Percentiles rank a stretch among this genome's conserved stretches.
These are phyloP conservation scores for Rosalia funebris DNA, from an alignment of 2,888 invertebrate genomes.

Conservation along the genomic window DNA sequence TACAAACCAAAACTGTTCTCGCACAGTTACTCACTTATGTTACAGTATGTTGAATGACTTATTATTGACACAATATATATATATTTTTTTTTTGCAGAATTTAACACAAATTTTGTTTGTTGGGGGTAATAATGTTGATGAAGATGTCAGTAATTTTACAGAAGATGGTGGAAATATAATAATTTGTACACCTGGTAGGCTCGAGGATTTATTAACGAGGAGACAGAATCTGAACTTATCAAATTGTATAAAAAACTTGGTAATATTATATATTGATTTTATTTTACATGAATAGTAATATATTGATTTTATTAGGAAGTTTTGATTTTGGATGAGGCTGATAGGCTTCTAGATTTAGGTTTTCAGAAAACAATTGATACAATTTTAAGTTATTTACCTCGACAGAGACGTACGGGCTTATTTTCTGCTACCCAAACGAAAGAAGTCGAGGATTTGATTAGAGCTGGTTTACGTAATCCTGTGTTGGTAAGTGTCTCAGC, in stretches of 20 bases:
- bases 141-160: conserved; percentile 76
- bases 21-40: conserved; percentile 65
- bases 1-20: conserved; percentile 82
- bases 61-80: too few relatives aligned
- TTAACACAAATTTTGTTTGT: conserved; percentile 75
- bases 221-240: conserved; percentile 77
- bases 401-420: conserved; percentile 94
- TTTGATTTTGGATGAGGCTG: conserved; percentile 95
- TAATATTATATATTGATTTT: too few relatives aligned
- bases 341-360: conserved; percentile 91
- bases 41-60: conserved; percentile 59
- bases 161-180: conserved; percentile 83
- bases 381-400: conserved; percentile 90
- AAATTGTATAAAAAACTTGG: conserved; percentile 80
- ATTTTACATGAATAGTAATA: conserved; percentile 40
- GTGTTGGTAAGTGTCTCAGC: conserved; percentile 90
- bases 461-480: conserved; percentile 94
- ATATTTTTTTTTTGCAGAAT: conserved; percentile 56
- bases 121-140: conserved; percentile 85
- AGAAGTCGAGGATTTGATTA: conserved; percentile 87
- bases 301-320: conserved; percentile 74
- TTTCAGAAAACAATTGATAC: conserved; percentile 87
- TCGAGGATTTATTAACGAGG: conserved; percentile 85
- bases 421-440: conserved; percentile 99
- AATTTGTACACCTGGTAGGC: conserved; percentile 93